phyloP scores from a whole-genome alignment of 2,113 vertebrate genomes.

The Gorilla gorilla region DNA sequence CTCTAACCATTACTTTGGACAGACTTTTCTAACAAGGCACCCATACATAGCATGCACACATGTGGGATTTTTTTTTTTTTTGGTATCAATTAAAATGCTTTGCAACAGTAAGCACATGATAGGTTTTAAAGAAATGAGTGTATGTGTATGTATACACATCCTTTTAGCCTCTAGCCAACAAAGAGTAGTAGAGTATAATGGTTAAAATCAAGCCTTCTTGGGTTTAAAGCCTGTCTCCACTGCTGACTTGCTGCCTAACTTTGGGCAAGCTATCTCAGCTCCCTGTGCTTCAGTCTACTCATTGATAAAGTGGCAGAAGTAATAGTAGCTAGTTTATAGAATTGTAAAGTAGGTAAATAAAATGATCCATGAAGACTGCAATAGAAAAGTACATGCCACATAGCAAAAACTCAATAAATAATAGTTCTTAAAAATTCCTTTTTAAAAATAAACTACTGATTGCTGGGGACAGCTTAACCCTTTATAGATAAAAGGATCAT shows the following conservation, averaged over 20 bases:
- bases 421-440: background rate
- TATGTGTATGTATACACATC: background rate
- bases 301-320: background rate
- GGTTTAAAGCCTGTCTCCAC: background rate
- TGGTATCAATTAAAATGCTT: background rate
- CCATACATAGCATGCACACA: background rate
- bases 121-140: background rate
- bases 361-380: background rate
- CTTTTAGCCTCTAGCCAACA: background rate
- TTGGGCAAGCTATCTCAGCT: background rate
- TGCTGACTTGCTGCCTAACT: background rate
- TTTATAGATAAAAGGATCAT: conserved; percentile 4
- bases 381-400: background rate
- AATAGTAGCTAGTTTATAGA: background rate
- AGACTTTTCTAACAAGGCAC: background rate
- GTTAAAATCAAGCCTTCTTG: background rate
- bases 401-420: background rate
- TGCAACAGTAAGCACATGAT: background rate
- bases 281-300: background rate
- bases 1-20: background rate
- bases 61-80: background rate
- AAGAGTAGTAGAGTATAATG: background rate
- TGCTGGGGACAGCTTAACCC: background rate
- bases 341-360: background rate
- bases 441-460: conserved; percentile 11